Conservation (phyloP, 2,888 invertebrate species). For the Napeogenes inachia region DNA sequence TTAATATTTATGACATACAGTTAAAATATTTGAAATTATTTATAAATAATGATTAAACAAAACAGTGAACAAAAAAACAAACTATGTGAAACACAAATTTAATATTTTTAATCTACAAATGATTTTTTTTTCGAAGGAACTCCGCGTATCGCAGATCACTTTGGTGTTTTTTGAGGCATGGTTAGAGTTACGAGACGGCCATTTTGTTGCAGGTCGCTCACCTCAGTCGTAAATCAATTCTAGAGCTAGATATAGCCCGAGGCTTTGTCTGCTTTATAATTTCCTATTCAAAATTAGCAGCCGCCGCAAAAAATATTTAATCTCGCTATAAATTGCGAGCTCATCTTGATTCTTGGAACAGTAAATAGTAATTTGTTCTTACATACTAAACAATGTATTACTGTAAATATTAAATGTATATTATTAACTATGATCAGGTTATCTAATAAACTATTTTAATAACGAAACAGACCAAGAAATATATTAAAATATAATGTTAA, state of each 20-base stretch:
- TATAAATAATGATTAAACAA: no score
- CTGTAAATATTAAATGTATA: neutral
- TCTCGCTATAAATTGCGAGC: constrained; percentile 11
- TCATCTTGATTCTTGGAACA: neutral
- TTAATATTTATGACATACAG: no score
- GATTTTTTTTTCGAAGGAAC: constrained; percentile 13
- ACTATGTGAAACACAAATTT: no score
- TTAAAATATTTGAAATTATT: no score
- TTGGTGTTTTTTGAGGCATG: constrained; percentile 28
- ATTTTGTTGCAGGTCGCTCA: constrained; percentile 41
- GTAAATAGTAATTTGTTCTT: neutral
- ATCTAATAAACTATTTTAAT: no score
- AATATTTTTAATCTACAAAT: no score
- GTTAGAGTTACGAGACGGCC: constrained; percentile 38
- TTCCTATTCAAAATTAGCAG: constrained; percentile 16
- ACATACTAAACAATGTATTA: neutral
- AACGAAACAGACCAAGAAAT: no score
- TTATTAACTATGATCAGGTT: no score
- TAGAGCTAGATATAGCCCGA: constrained; percentile 28
- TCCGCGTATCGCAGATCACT: constrained; percentile 31
- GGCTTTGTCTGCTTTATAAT: constrained; percentile 28
- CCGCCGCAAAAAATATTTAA: constrained; percentile 19
- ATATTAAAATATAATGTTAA: no score
- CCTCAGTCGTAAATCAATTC: constrained; percentile 39
- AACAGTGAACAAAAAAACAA: no score